Conservation (phyloP, 2,113 vertebrate genomes). For the Tympanuchus pallidicinctus region DNA sequence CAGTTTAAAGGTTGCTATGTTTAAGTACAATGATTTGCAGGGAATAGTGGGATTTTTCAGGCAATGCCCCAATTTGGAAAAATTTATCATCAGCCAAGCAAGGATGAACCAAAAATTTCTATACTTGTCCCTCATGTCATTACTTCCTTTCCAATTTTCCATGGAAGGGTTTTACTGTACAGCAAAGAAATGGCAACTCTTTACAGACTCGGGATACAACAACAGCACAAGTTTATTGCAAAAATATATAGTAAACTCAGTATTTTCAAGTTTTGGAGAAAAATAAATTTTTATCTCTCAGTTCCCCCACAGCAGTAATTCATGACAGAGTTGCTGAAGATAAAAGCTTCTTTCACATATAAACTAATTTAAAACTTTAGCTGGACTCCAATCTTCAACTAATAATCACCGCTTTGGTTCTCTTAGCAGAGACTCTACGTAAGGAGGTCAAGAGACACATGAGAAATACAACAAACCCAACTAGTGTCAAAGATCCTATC, state of each 20-base stretch:
- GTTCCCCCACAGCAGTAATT: slow-evolving; percentile 62
- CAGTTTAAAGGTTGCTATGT: slow-evolving; percentile 59
- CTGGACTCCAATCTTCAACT: slow-evolving; percentile 71
- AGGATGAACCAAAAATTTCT: slow-evolving; percentile 54
- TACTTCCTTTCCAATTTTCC: slow-evolving; percentile 59
- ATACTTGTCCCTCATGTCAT: slow-evolving; percentile 29
- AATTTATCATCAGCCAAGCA: slow-evolving; percentile 50
- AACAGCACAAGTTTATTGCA: slow-evolving; percentile 69
- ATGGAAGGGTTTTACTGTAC: slow-evolving; percentile 50
- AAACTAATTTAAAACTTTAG: slow-evolving; percentile 66
- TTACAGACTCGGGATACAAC: slow-evolving; percentile 62
- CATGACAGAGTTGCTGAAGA: slow-evolving; percentile 58
- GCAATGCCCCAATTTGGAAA: slow-evolving; percentile 43
- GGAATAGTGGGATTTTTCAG: slow-evolving; percentile 69
- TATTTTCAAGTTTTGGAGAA: slow-evolving; percentile 60
- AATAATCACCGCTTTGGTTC: slow-evolving; percentile 56
- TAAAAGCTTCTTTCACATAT: slow-evolving; percentile 14
- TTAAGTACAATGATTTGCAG: slow-evolving; percentile 77
- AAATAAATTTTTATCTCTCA: slow-evolving; percentile 68
- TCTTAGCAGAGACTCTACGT: slow-evolving; percentile 51
- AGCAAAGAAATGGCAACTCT: slow-evolving; percentile 70
- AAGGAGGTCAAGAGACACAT: slow-evolving; percentile 50
- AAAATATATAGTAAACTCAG: slow-evolving; percentile 68
- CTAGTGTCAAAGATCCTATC: slow-evolving; percentile 51
- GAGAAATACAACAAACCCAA: slow-evolving; percentile 58